Evolutionary conservation across 2,888 invertebrate species (phyloP), one percentile per base, ranked within the genome.

Genomic region (Harmothoe impar): DNA sequence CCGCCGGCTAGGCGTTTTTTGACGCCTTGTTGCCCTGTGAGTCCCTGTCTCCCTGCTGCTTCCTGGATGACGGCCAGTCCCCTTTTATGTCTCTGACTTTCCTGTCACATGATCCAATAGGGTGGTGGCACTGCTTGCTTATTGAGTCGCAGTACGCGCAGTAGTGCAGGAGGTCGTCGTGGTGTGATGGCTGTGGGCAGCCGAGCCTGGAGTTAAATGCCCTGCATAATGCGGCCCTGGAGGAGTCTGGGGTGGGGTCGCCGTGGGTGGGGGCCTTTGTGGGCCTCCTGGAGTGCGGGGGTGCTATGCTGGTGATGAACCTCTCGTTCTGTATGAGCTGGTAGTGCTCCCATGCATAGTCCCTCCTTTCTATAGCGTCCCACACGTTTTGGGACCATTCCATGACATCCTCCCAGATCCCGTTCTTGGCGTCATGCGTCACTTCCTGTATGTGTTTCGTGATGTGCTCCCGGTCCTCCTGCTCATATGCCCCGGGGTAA

Each of bases 281-380:
- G n/a, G n/a, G n/a, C n/a, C n/a, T n/a, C n/a, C n/a, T n/a, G n/a
- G n/a, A n/a, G n/a, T n/a, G 17, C 68, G 68, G 68, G 68, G 17
- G 20, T 5, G 68, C n/a, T 23, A 68, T 23, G 15, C 17, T n/a
- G 5, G n/a, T 68, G 17, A 12, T 15, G n/a, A 68, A 15, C n/a
- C 68, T 68, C 68, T 68, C 68, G n/a, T 68, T 68, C 68, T 68
- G 68, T 68, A 68, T 68, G 12, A 17, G 5, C n/a, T 68, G 68
- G 68, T 68, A n/a, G n/a, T 68, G 17, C 7, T 12, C 12, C 68
- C 68, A 68, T 68, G 5, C 68, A 15, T 17, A 17, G 5, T 12
- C 12, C 15, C 68, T n/a, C 5, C n/a, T 68, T 68, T 68, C 68
- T 12, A 68, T 68, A 5, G n/a, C n/a, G n/a, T 68, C 68, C 15